Base-by-base conservation (phyloP, 1,140 invertebrate genomes). In the Asobara japonica region DNA sequence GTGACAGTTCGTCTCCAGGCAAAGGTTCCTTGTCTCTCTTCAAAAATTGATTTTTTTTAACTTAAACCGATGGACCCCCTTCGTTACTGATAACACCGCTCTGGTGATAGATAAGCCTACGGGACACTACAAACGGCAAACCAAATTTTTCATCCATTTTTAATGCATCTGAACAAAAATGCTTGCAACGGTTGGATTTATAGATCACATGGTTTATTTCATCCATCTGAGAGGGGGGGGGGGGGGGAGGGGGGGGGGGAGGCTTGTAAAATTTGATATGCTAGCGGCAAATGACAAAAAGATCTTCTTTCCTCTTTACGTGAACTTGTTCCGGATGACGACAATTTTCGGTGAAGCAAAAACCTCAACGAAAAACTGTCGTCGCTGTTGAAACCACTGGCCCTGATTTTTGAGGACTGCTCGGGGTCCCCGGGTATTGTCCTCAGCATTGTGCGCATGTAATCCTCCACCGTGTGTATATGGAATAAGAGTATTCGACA, bases 371-470 rank as follows among this genome's bases (percentile, higher is more conserved):
- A 56, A 56, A 56, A 56, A 20, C 8, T 69, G 33, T 31, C 38
- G 61, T 38, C 74, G 62, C 51, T 51, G n/a, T 70, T 18, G 16
- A 31, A 48, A 56, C 60, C 69, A 56, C 31, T 36, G 38, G 33
- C n/a, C 45, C 67, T 69, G 48, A 31, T 65, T 36, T 61, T 65
- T 16, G 56, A 25, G 69, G 70, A 65, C 61, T 48, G 33, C 31
- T 74, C 77, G 76, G 65, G 76, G 33, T 29, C 31, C 56, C 33
- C 64, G 31, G 71, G 65, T 74, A 80, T 80, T 81, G 80, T 80
- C 72, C 80, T 31, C 22, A 36, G 65, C 56, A 77, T 80, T 81
- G 78, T 81, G 62, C 74, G 29, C 41, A n/a, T 72, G 76, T 79
- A 80, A 81, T 81, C 79, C 76, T 75, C 76, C 79, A 80, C 76